phyloP scores from a whole-genome alignment of 1,140 invertebrate species.

The Drosophila triauraria region DNA sequence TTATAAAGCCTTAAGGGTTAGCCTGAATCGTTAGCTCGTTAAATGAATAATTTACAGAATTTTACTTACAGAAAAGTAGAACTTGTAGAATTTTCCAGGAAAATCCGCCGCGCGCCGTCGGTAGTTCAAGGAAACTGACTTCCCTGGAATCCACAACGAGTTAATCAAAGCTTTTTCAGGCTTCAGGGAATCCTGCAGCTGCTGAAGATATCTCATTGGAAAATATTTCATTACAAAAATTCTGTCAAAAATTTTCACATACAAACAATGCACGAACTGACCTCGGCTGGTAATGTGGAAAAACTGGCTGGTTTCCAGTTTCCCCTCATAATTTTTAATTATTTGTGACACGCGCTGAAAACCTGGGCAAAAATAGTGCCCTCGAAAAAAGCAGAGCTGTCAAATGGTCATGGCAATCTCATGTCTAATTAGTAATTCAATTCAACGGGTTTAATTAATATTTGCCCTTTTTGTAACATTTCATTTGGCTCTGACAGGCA shows the following conservation, averaged over 20 bases:
- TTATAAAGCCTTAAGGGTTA: too few relatives aligned
- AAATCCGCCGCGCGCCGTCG: neutral
- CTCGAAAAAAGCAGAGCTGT: too few relatives aligned
- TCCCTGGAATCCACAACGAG: neutral
- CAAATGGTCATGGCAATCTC: too few relatives aligned
- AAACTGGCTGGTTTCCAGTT: neutral
- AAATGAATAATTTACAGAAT: neutral
- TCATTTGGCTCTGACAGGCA: too few relatives aligned
- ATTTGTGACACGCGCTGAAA: neutral
- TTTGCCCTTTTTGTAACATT: neutral
- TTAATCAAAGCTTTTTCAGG: neutral
- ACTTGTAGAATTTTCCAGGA: neutral
- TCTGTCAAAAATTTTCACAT: too few relatives aligned
- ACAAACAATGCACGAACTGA: too few relatives aligned
- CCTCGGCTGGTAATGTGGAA: too few relatives aligned
- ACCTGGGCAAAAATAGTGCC: too few relatives aligned
- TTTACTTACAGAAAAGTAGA: neutral
- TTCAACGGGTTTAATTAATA: neutral
- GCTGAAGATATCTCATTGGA: too few relatives aligned
- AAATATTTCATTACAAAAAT: too few relatives aligned
- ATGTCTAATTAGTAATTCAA: neutral
- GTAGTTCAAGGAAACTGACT: neutral
- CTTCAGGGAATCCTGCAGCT: too few relatives aligned
- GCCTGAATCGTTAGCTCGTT: neutral
- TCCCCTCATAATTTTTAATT: neutral